These are phyloP conservation scores for Myotis lucifugus DNA, from an alignment of 2,113 vertebrate genomes.

Conservation along the genomic window DNA sequence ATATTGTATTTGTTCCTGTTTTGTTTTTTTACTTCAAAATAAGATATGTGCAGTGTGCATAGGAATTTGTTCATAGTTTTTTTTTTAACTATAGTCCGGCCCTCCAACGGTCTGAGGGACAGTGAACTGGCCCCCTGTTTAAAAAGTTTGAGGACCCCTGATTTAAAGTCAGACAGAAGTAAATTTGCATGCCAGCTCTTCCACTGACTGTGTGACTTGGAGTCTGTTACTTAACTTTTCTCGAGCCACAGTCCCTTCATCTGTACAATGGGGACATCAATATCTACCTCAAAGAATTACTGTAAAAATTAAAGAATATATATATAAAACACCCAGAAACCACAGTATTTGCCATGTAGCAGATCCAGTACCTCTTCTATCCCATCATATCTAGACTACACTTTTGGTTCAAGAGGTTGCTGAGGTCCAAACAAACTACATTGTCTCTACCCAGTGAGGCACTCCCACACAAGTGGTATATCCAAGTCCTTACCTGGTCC, in stretches of 20 bases:
- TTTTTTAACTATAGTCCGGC: too few species aligned
- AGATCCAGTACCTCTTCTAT: not conserved
- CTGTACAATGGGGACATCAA: not conserved
- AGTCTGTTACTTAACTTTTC: conserved; percentile 32
- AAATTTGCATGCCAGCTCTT: conserved; percentile 7
- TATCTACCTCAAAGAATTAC: conserved; percentile 1
- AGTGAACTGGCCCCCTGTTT: too few species aligned
- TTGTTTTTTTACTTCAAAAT: too few species aligned
- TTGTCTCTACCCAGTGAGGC: not conserved
- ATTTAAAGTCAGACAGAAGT: conserved; percentile 32
- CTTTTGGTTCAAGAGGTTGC: conserved; percentile 33
- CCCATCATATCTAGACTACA: not conserved
- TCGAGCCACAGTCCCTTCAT: not conserved
- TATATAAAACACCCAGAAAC: not conserved
- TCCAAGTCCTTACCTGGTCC: not conserved
- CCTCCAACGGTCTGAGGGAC: too few species aligned
- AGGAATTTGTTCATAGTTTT: too few species aligned
- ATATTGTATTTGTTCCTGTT: too few species aligned
- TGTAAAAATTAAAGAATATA: conserved; percentile 7
- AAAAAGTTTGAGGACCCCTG: too few species aligned
- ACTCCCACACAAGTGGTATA: not conserved
- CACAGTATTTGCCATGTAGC: not conserved
- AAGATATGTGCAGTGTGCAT: too few species aligned
- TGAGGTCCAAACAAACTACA: not conserved
- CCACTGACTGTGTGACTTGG: not conserved